phyloP scores from a whole-genome alignment of 2,888 invertebrate genomes.

The Rhingia rostrata region DNA sequence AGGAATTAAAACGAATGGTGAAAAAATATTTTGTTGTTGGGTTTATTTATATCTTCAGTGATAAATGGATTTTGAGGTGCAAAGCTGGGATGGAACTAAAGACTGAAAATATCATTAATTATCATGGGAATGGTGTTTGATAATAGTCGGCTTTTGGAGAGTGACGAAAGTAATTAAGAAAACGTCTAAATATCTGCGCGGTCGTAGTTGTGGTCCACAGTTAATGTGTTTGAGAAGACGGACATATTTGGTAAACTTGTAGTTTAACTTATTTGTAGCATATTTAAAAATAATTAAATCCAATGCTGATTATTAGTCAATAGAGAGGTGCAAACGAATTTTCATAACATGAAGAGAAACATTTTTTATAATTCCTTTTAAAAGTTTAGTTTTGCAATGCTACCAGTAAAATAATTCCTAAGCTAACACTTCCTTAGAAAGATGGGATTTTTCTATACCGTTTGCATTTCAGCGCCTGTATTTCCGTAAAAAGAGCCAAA shows the following conservation, averaged over 20 bases:
- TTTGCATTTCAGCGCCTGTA: no score
- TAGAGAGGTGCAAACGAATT: no score
- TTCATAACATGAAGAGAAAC: no score
- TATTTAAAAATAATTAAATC: no score
- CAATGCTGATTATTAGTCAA: background rate
- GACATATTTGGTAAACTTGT: background rate
- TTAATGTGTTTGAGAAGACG: conserved; percentile 8
- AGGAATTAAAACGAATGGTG: conserved; percentile 24
- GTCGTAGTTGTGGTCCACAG: background rate
- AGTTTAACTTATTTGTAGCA: background rate
- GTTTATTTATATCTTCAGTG: conserved; percentile 4
- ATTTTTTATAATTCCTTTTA: no score
- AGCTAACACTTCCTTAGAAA: no score
- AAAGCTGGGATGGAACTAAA: background rate
- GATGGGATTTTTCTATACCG: no score
- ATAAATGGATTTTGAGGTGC: conserved; percentile 13
- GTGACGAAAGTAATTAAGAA: conserved; percentile 15
- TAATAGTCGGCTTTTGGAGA: conserved; percentile 18
- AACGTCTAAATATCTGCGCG: conserved; percentile 2
- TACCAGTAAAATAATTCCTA: no score
- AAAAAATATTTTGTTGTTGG: background rate
- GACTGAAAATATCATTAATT: conserved; percentile 6
- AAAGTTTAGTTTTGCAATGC: no score
- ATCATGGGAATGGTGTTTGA: conserved; percentile 12
- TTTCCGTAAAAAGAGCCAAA: no score